These are phyloP conservation scores for Phortica magna DNA, from an alignment of 2,888 invertebrate species.

Conservation along the genomic window DNA sequence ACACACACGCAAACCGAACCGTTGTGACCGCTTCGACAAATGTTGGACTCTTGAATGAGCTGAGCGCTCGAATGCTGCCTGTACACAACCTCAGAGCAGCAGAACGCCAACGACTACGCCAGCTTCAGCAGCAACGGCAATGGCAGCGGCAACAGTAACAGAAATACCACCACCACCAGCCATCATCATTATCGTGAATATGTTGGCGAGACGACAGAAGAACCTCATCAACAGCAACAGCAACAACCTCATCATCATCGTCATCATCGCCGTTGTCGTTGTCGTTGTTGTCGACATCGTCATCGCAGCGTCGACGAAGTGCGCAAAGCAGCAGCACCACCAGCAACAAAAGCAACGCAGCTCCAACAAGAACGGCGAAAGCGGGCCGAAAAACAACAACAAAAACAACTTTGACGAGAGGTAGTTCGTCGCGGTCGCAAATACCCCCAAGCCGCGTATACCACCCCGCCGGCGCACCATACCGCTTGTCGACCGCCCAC, in stretches of 20 bases:
- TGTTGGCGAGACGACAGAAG: neutral
- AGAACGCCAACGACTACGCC: conserved; percentile 44
- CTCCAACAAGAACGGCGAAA: conserved; percentile 43
- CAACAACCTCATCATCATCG: neutral
- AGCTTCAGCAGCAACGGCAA: conserved; percentile 38
- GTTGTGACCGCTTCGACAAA: conserved; percentile 75
- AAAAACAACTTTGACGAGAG: neutral
- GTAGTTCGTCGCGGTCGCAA: conserved; percentile 28
- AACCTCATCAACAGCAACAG: conserved; percentile 9
- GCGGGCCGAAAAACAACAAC: conserved; percentile 48
- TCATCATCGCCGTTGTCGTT: neutral
- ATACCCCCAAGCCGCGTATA: conserved; percentile 25
- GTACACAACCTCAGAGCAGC: conserved; percentile 64
- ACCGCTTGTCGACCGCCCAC: conserved; percentile 63
- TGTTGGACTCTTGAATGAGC: conserved; percentile 77
- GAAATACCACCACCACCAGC: conserved; percentile 18
- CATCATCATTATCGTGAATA: conserved; percentile 3
- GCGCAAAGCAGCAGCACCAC: conserved; percentile 45
- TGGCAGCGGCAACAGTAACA: conserved; percentile 27
- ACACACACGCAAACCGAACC: conserved; percentile 43
- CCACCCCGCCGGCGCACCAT: conserved; percentile 33
- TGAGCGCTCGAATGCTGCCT: conserved; percentile 74
- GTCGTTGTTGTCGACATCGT: conserved; percentile 1
- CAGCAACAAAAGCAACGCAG: conserved; percentile 51
- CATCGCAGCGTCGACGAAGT: conserved; percentile 18